Percentiles rank a stretch among this genome's conserved stretches.
Conservation (phyloP, 2,888 invertebrate genomes). For the Drosophila rellima region DNA sequence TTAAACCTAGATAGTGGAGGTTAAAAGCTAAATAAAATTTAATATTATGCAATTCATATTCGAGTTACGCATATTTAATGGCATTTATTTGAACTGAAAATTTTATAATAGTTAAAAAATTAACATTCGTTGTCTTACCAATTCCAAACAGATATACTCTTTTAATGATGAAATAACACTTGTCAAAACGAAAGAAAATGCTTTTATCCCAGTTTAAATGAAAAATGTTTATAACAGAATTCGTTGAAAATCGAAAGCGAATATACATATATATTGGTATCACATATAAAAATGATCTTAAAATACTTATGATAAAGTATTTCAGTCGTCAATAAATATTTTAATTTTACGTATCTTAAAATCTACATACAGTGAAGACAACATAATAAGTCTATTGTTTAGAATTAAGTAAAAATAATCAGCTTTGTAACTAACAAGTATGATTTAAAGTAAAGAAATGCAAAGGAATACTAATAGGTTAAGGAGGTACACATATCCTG, state of each 20-base stretch:
- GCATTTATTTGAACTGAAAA: not conserved
- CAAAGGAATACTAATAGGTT: constrained; percentile 45
- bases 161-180: not conserved
- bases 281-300: constrained; percentile 10
- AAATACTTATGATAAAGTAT: constrained; percentile 14
- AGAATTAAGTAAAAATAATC: constrained; percentile 19
- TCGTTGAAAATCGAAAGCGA: not conserved
- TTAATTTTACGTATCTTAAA: constrained; percentile 6
- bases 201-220: not conserved
- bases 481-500: not conserved
- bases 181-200: not conserved
- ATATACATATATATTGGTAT: constrained; percentile 5
- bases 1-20: too few species aligned
- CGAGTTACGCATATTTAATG: not conserved
- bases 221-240: not conserved
- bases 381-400: constrained; percentile 11
- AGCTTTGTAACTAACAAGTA: constrained; percentile 6
- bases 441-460: constrained; percentile 40
- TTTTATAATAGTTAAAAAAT: not conserved
- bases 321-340: constrained; percentile 39
- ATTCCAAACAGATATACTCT: not conserved
- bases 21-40: too few species aligned
- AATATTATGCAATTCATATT: not conserved
- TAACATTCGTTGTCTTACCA: not conserved
- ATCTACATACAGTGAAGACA: constrained; percentile 8